Evolutionary conservation across 2,113 vertebrate species (phyloP).

Genomic region (Hippocampus guttulatus): DNA sequence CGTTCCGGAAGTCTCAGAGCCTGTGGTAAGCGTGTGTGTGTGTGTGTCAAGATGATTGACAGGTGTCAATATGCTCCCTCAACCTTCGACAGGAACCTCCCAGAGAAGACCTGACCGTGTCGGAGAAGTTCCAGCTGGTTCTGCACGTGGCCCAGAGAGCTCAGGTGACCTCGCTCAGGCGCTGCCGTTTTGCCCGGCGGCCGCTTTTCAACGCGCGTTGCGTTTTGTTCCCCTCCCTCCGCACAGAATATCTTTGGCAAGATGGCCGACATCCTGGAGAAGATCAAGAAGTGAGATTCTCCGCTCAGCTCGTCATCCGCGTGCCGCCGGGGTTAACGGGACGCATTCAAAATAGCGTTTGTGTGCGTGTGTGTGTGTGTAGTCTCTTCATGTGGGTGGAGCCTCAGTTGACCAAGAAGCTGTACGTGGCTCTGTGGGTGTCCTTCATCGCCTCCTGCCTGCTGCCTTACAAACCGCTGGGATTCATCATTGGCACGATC

Average conservation of each 20-base stretch:
- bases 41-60: neutral
- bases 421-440: constrained; percentile 86
- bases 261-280: constrained; percentile 96
- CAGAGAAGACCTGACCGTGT: constrained; percentile 93
- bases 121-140: constrained; percentile 97
- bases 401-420: constrained; percentile 91
- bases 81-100: constrained; percentile 78
- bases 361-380: constrained; percentile 12
- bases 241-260: constrained; percentile 93
- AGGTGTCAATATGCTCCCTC: neutral
- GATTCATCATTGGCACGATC: constrained; percentile 80
- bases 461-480: constrained; percentile 89
- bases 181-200: neutral
- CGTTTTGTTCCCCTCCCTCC: neutral
- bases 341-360: neutral
- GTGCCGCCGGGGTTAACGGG: neutral
- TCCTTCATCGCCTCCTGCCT: constrained; percentile 91
- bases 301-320: neutral
- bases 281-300: constrained; percentile 92
- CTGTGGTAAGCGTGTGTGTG: constrained; percentile 71
- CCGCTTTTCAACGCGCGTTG: neutral
- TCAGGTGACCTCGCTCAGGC: constrained; percentile 73
- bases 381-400: constrained; percentile 97
- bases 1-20: constrained; percentile 92
- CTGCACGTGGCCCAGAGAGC: constrained; percentile 96